These are phyloP conservation scores for Labia minor DNA, from an alignment of 2,888 invertebrate genomes.

Conservation along the genomic window DNA sequence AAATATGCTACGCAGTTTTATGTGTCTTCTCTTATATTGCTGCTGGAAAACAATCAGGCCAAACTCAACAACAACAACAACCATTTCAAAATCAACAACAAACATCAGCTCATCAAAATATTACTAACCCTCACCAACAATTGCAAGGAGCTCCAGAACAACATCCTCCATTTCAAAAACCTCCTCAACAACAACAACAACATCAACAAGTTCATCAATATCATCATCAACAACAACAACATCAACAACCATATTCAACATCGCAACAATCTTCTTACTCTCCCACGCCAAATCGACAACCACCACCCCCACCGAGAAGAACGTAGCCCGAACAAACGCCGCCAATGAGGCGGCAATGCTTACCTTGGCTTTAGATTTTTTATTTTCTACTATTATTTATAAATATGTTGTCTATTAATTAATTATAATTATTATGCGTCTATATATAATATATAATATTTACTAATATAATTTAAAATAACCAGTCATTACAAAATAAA, in stretches of 20 bases:
- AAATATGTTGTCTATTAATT: no score
- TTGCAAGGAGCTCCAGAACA: slow-evolving; percentile 28
- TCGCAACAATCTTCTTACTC: slow-evolving; percentile 15
- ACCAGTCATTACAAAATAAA: no score
- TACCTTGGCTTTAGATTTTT: not conserved
- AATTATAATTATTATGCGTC: no score
- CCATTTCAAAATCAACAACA: slow-evolving; percentile 29
- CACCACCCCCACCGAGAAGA: not conserved
- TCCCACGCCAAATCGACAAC: slow-evolving; percentile 19
- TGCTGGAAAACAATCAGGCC: slow-evolving; percentile 49
- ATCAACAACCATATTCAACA: slow-evolving; percentile 25
- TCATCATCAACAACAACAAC: slow-evolving; percentile 28
- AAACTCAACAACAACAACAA: slow-evolving; percentile 47
- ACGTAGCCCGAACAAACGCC: not conserved
- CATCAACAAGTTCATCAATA: slow-evolving; percentile 30
- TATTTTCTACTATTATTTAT: not conserved
- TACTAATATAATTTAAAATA: no score
- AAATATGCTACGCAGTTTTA: slow-evolving; percentile 97
- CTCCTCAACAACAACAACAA: slow-evolving; percentile 25
- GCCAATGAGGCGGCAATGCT: slow-evolving; percentile 7
- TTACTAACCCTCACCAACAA: slow-evolving; percentile 30
- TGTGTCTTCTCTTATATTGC: slow-evolving; percentile 99
- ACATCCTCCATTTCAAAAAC: slow-evolving; percentile 24
- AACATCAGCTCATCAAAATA: slow-evolving; percentile 24
- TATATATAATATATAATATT: no score